These are phyloP conservation scores for Drosophila malerkotliana DNA, from an alignment of 1,140 invertebrate genomes.

Conservation along the genomic window DNA sequence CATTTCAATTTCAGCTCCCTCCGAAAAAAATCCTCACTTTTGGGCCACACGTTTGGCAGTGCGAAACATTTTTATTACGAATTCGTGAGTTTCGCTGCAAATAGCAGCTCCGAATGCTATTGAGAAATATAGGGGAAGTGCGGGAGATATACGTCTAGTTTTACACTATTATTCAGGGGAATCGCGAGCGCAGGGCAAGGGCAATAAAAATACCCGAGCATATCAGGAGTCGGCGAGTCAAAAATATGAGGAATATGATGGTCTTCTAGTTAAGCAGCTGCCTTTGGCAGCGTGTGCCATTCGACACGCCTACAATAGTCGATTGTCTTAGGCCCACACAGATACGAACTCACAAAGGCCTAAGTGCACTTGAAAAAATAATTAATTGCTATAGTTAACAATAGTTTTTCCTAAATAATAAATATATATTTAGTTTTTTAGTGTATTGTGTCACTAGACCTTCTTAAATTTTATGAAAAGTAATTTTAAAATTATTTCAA, in stretches of 20 bases:
- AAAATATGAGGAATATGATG: constrained; percentile 15
- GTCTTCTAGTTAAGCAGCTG: constrained; percentile 32
- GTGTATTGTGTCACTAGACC: neutral
- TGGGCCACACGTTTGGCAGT: constrained; percentile 66
- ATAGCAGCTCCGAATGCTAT: constrained; percentile 51
- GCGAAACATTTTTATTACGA: constrained; percentile 77
- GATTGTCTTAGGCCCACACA: constrained; percentile 57
- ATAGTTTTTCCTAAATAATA: too few species aligned
- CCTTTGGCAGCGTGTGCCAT: constrained; percentile 50
- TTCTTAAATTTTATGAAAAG: neutral
- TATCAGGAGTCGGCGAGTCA: constrained; percentile 36
- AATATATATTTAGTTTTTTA: neutral
- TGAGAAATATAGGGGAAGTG: constrained; percentile 24
- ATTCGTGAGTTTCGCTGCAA: constrained; percentile 71
- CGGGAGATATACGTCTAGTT: constrained; percentile 50
- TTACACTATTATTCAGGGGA: constrained; percentile 61
- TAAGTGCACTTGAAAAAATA: neutral
- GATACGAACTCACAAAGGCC: neutral
- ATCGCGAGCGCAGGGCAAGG: constrained; percentile 45
- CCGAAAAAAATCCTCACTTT: constrained; percentile 40
- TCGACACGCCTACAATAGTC: constrained; percentile 64
- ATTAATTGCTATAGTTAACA: too few species aligned
- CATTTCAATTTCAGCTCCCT: constrained; percentile 24
- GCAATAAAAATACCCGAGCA: constrained; percentile 72
- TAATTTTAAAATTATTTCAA: neutral